Evolutionary conservation across 2,888 invertebrate species (phyloP).

Genomic region (Bunonema sp.): DNA sequence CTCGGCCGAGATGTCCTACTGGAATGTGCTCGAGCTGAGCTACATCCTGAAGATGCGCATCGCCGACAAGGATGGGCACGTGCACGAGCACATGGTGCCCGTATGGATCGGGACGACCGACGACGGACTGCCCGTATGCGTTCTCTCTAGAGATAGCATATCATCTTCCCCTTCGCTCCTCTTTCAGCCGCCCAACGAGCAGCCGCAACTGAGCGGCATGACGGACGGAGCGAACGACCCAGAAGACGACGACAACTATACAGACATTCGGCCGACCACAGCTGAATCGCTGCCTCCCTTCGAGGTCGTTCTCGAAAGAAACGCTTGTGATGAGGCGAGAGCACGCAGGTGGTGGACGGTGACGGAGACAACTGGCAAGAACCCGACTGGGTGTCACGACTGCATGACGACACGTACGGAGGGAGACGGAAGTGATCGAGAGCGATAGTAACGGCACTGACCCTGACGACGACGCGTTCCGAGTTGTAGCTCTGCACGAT

Average conservation of each 20-base stretch:
- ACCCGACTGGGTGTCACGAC: too few relatives aligned
- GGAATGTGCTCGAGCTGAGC: conserved; percentile 22
- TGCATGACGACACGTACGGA: background rate
- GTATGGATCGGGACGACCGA: conserved; percentile 28
- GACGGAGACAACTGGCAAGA: too few relatives aligned
- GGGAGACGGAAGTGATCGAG: conserved; percentile 1
- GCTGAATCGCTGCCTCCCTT: conserved; percentile 25
- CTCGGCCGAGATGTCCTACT: conserved; percentile 23
- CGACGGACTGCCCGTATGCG: conserved; percentile 23
- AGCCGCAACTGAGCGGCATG: too few relatives aligned
- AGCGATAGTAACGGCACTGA: conserved; percentile 49
- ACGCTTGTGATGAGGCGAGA: too few relatives aligned
- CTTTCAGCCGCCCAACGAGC: conserved; percentile 11
- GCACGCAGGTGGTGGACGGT: too few relatives aligned
- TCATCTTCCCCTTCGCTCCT: too few relatives aligned
- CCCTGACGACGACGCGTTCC: conserved; percentile 86
- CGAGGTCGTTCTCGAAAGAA: conserved; percentile 24
- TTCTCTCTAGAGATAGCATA: too few relatives aligned
- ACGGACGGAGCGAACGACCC: too few relatives aligned
- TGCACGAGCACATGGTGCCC: conserved; percentile 9
- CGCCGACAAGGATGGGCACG: conserved; percentile 4
- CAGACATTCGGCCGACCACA: too few relatives aligned
- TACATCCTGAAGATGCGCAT: conserved; percentile 12
- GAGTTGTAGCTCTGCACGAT: conserved; percentile 64
- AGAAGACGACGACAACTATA: too few relatives aligned